Evolutionary conservation across 2,113 vertebrate species (phyloP), one percentile per base, ranked within the genome.

Genomic region (Sterrhoptilus dennistouni): DNA sequence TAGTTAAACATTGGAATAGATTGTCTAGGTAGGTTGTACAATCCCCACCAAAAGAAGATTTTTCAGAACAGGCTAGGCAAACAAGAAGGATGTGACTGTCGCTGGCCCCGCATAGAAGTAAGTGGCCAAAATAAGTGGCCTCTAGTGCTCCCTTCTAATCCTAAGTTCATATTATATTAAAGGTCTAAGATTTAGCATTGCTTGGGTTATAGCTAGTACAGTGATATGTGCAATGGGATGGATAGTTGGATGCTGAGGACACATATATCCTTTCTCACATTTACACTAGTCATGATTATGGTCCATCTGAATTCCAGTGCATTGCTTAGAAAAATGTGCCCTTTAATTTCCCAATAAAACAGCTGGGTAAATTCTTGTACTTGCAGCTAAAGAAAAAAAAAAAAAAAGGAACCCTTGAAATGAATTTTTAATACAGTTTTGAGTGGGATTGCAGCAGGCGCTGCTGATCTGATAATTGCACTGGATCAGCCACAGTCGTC

Each of bases 361-460:
- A 94, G 76, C 92, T 96, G 93, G 95, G 80, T 93, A 95, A 97
- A 96, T 95, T 97, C 90, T 95, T 88, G 72, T 75, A 81, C 88
- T 96, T 94, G 88, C 85, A 92, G 85, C 68, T 95, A 78, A 94
- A 88, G 29, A 3, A 5, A 8, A 17, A 63, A 87, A 89, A 87
- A 79, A 71, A 95, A 83, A 65, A 49, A 84, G 38, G 52, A 84
- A 74, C 68, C 83, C 80, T 96, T 78, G 80, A 93, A 94, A 97
- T 96, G 85, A 97, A 96, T 96, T 97, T 96, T 97, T 97, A 96
- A 96, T 96, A 97, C 88, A 78, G 90, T 94, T 94, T 96, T 95
- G 96, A 97, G 96, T 96, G 96, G 96, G 96, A 97, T 95, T 97
- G 93, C 92, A 90, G 96, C 90, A 96, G 91, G 95, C 35, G 5